Conservation (phyloP, 2,797 vertebrate species). For the Danio choprae region DNA sequence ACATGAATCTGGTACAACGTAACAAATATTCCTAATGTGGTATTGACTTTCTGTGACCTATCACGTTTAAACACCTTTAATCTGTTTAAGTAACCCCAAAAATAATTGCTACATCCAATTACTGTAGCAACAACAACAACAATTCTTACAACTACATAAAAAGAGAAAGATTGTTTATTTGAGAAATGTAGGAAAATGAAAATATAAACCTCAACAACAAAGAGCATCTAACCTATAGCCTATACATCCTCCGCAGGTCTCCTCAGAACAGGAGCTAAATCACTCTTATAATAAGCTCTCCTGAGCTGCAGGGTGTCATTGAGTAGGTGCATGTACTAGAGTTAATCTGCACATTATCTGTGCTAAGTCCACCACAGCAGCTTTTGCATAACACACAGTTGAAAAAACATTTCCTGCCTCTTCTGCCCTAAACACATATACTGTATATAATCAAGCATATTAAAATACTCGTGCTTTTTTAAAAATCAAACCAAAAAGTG, state of each 20-base stretch:
- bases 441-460: background rate
- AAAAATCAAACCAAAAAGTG: no score
- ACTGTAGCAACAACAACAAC: background rate
- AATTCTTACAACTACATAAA: background rate
- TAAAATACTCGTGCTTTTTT: background rate
- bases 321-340: conserved; percentile 32
- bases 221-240: background rate
- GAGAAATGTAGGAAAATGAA: background rate
- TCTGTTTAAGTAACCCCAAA: background rate
- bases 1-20: background rate
- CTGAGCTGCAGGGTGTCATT: conserved; percentile 35
- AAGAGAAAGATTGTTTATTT: background rate
- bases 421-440: background rate
- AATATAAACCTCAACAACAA: background rate
- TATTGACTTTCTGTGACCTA: background rate
- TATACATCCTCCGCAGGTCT: background rate
- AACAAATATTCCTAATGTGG: no score
- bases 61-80: background rate
- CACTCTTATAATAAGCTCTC: conserved; percentile 34
- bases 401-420: background rate
- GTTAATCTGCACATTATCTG: conserved; percentile 49
- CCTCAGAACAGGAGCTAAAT: conserved; percentile 6
- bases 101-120: background rate
- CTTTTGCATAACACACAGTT: conserved; percentile 35
- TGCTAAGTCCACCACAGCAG: conserved; percentile 8